Evolutionary conservation across 1,140 invertebrate species (phyloP), one percentile per base, ranked within the genome.

Genomic region (Pseudomyrmex concolor): DNA sequence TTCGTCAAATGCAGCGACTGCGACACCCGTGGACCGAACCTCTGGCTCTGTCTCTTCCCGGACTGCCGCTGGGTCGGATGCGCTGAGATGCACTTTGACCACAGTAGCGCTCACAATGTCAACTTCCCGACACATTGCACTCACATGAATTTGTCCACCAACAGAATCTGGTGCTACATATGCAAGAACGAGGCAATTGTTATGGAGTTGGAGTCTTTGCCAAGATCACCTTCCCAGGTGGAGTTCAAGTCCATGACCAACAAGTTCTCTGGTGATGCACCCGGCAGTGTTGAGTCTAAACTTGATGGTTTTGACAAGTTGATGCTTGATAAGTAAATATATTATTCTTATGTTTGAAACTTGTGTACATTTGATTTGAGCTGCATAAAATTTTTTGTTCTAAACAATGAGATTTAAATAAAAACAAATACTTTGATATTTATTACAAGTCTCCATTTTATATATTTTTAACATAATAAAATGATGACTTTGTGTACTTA

Each of bases 121-220:
- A 95, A 96, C 84, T 95, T 95, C 83, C 95, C 95, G n/a, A 92
- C 93, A 17, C 98, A 99, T 92, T 96, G 96, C 86, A 94, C 98
- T 74, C 97, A 97, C 86, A 96, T 98, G 95, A 98, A 98, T 92
- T 92, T 98, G 57, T 96, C 96, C 2, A 97, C 97, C 0, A 95
- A 97, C 78, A 94, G 97, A 85, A 95, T 98, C 87, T 98, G 97
- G 97, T 99, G 98, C 94, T 97, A 97, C 88, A 90, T 95, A 45
- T 99, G 98, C 95, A 95, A 97, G 88, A 94, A 94, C 89, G 95
- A 98, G 96, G 95, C 98, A 94, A 91, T 96, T 93, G 85, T 92
- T 86, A 77, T 93, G 92, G 88, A 89, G 13, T 73, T 92, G 51
- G 87, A 91, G 2, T 90, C 91, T 0, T 89, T 89, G 0, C 86